Base-by-base conservation (phyloP, 2,113 vertebrate genomes). In the Abramis brama region DNA sequence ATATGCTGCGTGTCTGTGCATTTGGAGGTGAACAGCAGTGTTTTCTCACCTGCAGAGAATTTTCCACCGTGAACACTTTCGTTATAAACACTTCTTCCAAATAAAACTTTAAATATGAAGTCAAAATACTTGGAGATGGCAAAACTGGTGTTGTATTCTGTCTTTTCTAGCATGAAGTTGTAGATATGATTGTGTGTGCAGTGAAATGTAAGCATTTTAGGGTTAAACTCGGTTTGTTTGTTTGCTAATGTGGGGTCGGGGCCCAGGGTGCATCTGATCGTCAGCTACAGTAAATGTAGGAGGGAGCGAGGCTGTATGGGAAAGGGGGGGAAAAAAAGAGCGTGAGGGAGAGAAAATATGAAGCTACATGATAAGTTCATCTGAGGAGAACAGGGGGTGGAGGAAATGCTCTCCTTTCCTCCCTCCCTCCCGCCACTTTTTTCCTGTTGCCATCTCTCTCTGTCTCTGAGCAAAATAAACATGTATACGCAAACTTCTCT, bases 331-430 rank as follows among this genome's bases (percentile, higher is more conserved):
- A n/a, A n/a, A n/a, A n/a, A n/a, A n/a, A 2, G 39, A 43, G 43
- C 7, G 8, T 9, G 43, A 91, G 87, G 90, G 93, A 92, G 91
- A 93, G 82, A 84, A 88, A 83, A 81, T 92, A 93, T 94, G 94
- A 94, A 91, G 93, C 93, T 95, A 94, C 93, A 93, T 88, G 92
- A 93, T 91, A 94, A 95, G 95, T 95, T 95, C 94, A 94, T 95
- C 92, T 94, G 93, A 95, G 95, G 95, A 95, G 93, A 95, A 91
- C 88, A 83, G 82, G 86, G 92, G 90, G 93, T 92, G 91, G 92
- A 91, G 75, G 89, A 85, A 87, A 86, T 88, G 79, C 87, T 92
- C 80, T 83, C 89, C 88, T 91, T 93, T 91, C 90, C 91, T 91
- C 85, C 77, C 70, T 82, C 50, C 71, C 73, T 85, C 79, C 3